Conservation (phyloP, 2,113 vertebrate species). For the Saccopteryx bilineata region DNA sequence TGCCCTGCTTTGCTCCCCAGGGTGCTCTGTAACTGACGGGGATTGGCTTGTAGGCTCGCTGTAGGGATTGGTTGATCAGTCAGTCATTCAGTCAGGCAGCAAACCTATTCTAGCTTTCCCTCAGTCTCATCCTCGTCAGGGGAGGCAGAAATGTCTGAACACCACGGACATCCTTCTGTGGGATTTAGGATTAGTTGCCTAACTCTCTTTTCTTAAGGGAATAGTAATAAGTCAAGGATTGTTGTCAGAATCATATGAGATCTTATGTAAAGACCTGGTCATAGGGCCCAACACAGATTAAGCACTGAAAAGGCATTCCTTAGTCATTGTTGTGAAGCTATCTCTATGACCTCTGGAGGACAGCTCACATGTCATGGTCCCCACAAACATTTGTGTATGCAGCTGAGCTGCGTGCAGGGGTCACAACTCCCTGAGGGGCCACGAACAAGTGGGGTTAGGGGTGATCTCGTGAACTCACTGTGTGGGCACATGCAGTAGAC, state of each 20-base stretch:
- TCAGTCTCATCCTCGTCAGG: not conserved
- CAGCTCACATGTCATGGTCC: not conserved
- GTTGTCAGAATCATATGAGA: not conserved
- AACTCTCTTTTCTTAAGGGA: not conserved
- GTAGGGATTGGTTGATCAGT: not conserved
- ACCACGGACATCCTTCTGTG: no score
- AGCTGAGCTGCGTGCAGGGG: not conserved
- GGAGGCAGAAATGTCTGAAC: not conserved
- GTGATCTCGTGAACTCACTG: not conserved
- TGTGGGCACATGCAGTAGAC: rapidly evolving
- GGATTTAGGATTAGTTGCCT: not conserved
- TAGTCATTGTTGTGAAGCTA: no score
- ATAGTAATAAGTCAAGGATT: not conserved
- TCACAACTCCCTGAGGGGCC: not conserved
- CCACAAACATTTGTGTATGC: not conserved
- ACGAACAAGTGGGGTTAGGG: rapidly evolving
- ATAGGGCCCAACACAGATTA: not conserved
- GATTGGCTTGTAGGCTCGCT: not conserved
- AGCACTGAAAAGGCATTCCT: not conserved
- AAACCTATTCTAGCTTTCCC: not conserved
- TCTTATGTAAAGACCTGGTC: not conserved
- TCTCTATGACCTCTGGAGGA: not conserved
- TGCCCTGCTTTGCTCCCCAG: not conserved
- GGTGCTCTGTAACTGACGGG: not conserved
- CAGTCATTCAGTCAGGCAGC: not conserved